phyloP scores from a whole-genome alignment of 2,888 invertebrate species.

The Nezara viridula region DNA sequence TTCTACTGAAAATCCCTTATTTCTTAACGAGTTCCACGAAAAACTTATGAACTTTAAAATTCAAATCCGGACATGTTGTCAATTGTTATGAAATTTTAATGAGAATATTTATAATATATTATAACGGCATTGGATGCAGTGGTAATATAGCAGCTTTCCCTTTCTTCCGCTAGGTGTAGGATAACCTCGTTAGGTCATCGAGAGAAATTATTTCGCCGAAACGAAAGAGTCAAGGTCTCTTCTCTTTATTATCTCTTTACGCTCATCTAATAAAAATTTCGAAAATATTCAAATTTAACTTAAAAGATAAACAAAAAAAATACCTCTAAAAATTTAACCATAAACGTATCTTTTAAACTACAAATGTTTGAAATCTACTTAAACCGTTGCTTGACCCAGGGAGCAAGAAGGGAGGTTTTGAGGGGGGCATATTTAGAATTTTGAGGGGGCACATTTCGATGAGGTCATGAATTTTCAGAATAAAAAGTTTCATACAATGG shows the following conservation, averaged over 20 bases:
- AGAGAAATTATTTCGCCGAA: constrained; percentile 44
- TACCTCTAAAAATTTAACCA: background rate
- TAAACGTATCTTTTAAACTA: no score
- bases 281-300: background rate
- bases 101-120: background rate
- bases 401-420: no score
- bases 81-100: background rate
- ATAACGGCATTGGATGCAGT: background rate
- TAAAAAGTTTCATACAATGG: no score
- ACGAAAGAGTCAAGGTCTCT: constrained; percentile 28
- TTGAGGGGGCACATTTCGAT: no score
- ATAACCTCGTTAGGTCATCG: constrained; percentile 27
- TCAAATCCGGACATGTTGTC: background rate
- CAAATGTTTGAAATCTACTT: no score
- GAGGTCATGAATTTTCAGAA: no score
- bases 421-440: no score
- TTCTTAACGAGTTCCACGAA: background rate
- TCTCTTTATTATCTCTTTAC: background rate
- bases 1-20: background rate
- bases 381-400: no score
- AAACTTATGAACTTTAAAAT: background rate
- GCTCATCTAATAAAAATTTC: background rate
- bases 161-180: constrained; percentile 19
- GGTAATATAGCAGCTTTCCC: background rate
- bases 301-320: background rate